Percentiles rank a stretch among this genome's conserved stretches.
These are phyloP conservation scores for Uromys caudimaculatus DNA, from an alignment of 2,797 vertebrate species.

Conservation along the genomic window DNA sequence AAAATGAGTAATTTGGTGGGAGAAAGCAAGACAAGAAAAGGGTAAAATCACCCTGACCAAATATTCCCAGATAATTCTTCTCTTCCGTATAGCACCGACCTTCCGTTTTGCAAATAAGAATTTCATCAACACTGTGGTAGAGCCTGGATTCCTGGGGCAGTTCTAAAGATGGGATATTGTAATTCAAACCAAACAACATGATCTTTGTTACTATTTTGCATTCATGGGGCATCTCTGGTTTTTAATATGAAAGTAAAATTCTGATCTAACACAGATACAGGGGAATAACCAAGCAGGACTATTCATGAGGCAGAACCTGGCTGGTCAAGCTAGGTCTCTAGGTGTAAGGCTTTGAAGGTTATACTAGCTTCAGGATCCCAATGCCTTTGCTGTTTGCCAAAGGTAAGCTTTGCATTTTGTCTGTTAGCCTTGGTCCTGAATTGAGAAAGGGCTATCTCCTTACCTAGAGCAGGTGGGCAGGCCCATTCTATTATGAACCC, in stretches of 20 bases:
- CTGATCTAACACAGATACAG: neutral
- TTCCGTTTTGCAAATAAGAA: neutral
- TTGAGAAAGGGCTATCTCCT: neutral
- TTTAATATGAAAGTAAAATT: neutral
- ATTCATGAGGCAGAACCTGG: neutral
- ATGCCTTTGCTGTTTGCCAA: neutral
- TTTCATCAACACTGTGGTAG: neutral
- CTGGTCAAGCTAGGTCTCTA: neutral
- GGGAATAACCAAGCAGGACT: neutral
- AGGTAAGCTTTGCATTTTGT: neutral
- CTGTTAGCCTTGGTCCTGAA: neutral
- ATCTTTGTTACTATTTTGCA: neutral
- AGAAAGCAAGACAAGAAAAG: neutral
- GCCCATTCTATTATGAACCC: neutral
- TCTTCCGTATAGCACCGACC: neutral
- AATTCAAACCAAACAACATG: neutral
- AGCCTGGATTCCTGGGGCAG: neutral
- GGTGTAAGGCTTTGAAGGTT: neutral
- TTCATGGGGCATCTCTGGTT: neutral
- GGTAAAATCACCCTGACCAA: neutral
- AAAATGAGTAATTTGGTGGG: neutral
- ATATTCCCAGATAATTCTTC: neutral
- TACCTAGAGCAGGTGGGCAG: neutral
- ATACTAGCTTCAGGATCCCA: neutral
- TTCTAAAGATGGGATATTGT: neutral